Evolutionary conservation across 2,888 invertebrate genomes (phyloP), one percentile per base, ranked within the genome.

Genomic region (Chironomus riparius): DNA sequence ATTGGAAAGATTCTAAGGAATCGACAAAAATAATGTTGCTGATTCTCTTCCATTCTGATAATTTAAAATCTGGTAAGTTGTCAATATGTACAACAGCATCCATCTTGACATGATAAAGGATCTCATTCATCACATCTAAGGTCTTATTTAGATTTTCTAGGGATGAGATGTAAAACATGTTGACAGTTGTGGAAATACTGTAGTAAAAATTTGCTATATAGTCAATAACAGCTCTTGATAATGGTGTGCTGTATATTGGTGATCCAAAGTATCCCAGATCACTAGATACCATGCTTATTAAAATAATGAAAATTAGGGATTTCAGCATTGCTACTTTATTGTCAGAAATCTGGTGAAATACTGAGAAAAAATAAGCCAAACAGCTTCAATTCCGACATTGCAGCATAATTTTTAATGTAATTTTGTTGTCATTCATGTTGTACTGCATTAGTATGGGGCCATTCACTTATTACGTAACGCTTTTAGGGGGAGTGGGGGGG

Each of bases 21-120:
- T 76, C 76, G 0, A 38, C 13, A 18, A 69, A 75, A 68, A 76
- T 18, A 28, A 76, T 69, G 7, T 68, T 76, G 15, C 28, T 28
- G 12, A 15, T 22, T 2, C 15, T 28, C 38, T 74, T 74, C 6
- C 12, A 6, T 3, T 7, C 47, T 15, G 47, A 47, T 4, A 47
- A 2, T n/a, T 65, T 28, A 0, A 6, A 4, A 22, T 21, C 70
- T 3, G 1, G 2, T 21, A 47, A 18, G 10, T 10, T 13, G 2
- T 69, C 76, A 50, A 74, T 10, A 21, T 56, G 50, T 24, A 75
- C 50, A 1, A 61, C 47, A 6, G 12, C 15, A n/a, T n/a, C 2
- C 0, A 3, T 12, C 48, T 22, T 21, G 2, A 68, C 15, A 15
- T 47, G 13, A 24, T 75, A 50, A 24, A 75, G 10, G 21, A 75